Conservation (phyloP, 37 sponge, comb jelly and placozoan species). For the Chondrilla cf. caribensis region DNA sequence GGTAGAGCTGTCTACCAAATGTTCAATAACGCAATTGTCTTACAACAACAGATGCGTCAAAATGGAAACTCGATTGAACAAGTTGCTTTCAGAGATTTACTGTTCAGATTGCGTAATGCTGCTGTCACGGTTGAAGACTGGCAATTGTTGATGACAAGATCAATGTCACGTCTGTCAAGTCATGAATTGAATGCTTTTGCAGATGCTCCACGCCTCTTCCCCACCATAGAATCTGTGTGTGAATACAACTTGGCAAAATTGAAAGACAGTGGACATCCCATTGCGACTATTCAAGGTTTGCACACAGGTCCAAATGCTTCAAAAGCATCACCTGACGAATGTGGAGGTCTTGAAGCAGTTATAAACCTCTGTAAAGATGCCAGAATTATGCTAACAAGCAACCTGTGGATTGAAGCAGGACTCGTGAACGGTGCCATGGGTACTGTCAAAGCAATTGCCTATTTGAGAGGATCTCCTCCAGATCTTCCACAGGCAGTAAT, state of each 20-base stretch:
- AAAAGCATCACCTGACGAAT: constrained; percentile 54
- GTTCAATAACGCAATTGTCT: constrained; percentile 25
- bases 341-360: constrained; percentile 42
- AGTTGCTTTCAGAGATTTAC: constrained; percentile 26
- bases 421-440: constrained; percentile 50
- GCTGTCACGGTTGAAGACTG: constrained; percentile 38
- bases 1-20: constrained; percentile 24
- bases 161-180: constrained; percentile 4
- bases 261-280: constrained; percentile 20
- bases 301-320: constrained; percentile 50
- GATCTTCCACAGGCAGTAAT: constrained; percentile 37
- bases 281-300: constrained; percentile 53
- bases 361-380: constrained; percentile 18
- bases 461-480: constrained; percentile 32
- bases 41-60: constrained; percentile 40
- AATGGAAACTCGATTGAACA: constrained; percentile 27
- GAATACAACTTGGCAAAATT: constrained; percentile 36
- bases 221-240: constrained; percentile 14
- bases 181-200: constrained; percentile 15
- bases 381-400: constrained; percentile 38
- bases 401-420: constrained; percentile 41
- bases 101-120: constrained; percentile 37
- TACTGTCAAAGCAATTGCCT: constrained; percentile 30
- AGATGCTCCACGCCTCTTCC: constrained; percentile 26
- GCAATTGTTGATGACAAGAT: constrained; percentile 26